These are phyloP conservation scores for Stichodactyla helianthus DNA, from an alignment of 64 coral and sea anemone genomes.

Conservation along the genomic window DNA sequence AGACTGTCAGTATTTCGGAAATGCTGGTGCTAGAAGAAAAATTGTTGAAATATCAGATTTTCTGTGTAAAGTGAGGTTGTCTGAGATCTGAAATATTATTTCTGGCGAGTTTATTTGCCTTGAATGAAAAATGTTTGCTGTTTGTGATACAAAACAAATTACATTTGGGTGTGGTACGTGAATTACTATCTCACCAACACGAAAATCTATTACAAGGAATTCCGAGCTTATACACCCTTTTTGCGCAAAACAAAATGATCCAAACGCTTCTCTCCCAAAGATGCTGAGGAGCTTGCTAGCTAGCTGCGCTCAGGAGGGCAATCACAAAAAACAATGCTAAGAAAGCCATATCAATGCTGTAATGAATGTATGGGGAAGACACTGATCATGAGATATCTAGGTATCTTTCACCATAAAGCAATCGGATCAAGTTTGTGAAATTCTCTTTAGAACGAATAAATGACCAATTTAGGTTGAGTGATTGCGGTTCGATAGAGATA, in stretches of 20 bases:
- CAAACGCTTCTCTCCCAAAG: neutral
- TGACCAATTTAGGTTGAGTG: conserved; percentile 2
- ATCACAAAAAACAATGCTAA: neutral
- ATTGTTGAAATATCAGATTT: neutral
- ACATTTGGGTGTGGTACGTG: neutral
- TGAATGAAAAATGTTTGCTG: neutral
- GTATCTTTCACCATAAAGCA: neutral
- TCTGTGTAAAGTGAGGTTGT: neutral
- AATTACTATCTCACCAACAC: conserved; percentile 10
- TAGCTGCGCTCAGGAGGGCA: neutral
- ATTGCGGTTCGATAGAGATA: conserved; percentile 10
- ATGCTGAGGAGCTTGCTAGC: neutral
- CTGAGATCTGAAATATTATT: neutral
- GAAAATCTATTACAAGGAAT: neutral
- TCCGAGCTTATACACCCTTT: neutral
- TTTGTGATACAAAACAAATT: neutral
- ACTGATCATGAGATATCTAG: neutral
- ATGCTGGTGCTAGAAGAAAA: neutral
- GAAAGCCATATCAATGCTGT: neutral
- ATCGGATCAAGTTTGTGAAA: conserved; percentile 4
- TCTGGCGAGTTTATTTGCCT: neutral
- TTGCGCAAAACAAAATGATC: neutral
- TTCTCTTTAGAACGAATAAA: conserved; percentile 1
- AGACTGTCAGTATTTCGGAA: no score
- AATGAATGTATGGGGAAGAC: neutral